These are phyloP conservation scores for Sialia sialis DNA, from an alignment of 2,113 vertebrate species.

Conservation along the genomic window DNA sequence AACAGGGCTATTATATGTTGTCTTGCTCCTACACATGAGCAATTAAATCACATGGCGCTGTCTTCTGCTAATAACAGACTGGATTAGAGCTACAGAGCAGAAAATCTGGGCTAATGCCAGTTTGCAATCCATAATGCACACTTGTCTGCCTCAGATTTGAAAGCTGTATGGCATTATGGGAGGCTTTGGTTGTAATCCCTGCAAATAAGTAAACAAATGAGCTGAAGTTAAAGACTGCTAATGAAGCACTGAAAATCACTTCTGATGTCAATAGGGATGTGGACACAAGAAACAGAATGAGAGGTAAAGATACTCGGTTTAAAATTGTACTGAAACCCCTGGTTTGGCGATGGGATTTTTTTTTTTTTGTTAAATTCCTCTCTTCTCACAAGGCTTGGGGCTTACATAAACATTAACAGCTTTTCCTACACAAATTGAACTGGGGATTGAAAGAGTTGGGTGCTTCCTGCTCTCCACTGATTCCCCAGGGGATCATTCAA, in stretches of 20 bases:
- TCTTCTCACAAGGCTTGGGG: neutral
- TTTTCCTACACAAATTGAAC: neutral
- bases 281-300: neutral
- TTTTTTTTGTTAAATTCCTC: neutral
- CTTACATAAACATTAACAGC: neutral
- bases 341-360: neutral
- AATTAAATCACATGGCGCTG: neutral
- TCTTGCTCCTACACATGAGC: neutral
- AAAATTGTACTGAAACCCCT: neutral
- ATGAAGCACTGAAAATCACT: neutral
- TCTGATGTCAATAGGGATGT: neutral
- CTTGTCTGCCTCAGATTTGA: neutral
- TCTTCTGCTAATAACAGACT: neutral
- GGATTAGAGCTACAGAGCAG: conserved; percentile 14
- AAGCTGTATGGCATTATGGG: neutral
- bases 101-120: conserved; percentile 14
- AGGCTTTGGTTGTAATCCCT: neutral
- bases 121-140: neutral
- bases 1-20: neutral
- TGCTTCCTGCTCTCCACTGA: neutral
- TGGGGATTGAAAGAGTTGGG: neutral
- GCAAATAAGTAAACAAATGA: neutral
- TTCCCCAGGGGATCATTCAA: neutral
- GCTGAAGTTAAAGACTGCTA: neutral
- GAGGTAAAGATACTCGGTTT: neutral